A percentile compares a stretch with the other conserved stretches of the same genome.
Evolutionary conservation across 2,888 invertebrate species (phyloP).

Genomic region (Callinectes sapidus): DNA sequence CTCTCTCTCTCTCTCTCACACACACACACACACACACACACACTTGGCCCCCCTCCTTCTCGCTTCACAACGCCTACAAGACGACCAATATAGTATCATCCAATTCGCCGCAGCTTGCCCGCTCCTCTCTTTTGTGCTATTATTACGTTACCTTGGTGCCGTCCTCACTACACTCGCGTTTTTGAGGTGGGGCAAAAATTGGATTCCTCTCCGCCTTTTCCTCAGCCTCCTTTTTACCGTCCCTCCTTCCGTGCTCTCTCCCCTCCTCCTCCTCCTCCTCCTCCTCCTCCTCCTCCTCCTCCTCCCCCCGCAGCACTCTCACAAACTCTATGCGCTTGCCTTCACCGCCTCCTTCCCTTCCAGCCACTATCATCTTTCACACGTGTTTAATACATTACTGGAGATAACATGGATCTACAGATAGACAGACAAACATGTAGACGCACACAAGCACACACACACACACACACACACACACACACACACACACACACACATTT

Average conservation of each 20-base stretch:
- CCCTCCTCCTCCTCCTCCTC: too few species aligned
- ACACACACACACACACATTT: neutral
- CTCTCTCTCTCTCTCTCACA: neutral
- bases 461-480: neutral
- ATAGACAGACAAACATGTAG: neutral
- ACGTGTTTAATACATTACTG: neutral
- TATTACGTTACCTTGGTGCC: constrained; percentile 32
- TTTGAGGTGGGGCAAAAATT: constrained; percentile 21
- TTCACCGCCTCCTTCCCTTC: neutral
- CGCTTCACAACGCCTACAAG: neutral
- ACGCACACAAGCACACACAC: neutral
- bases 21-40: constrained; percentile 36
- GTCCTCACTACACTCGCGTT: constrained; percentile 16
- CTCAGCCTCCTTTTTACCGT: constrained; percentile 5
- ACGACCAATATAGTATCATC: constrained; percentile 36
- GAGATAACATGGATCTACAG: neutral
- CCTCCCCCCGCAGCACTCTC: neutral
- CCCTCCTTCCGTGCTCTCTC: neutral
- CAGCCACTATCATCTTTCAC: neutral
- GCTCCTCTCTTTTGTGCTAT: constrained; percentile 26
- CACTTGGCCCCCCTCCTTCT: neutral
- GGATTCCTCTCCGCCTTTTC: constrained; percentile 18
- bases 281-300: neutral
- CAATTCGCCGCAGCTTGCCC: constrained; percentile 30
- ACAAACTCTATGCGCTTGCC: neutral